A percentile compares a stretch with the other conserved stretches of the same genome.
phyloP scores from a whole-genome alignment of 2,888 invertebrate genomes.

The Aspidiotus rigidus region DNA sequence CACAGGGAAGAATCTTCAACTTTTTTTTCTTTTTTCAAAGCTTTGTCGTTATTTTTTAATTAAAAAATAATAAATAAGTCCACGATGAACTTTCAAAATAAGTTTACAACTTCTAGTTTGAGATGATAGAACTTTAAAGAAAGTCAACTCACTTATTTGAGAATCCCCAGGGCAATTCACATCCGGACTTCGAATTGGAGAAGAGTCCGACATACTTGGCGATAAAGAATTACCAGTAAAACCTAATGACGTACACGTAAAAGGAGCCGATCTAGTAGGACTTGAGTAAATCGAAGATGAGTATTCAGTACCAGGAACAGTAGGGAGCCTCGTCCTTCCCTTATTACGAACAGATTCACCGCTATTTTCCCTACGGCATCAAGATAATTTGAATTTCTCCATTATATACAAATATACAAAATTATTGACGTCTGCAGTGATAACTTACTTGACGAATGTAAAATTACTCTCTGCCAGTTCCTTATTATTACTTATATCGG shows the following conservation, averaged over 20 bases:
- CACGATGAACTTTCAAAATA: too few relatives aligned
- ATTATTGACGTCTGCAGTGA: background rate
- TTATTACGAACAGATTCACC: conserved; percentile 14
- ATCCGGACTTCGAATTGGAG: conserved; percentile 18
- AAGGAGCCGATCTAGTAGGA: conserved; percentile 55
- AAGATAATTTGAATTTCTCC: too few relatives aligned
- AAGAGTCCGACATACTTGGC: conserved; percentile 16
- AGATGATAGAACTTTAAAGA: too few relatives aligned
- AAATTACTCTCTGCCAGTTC: conserved; percentile 12
- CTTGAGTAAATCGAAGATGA: conserved; percentile 46
- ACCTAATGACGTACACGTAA: conserved; percentile 36
- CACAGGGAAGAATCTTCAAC: too few relatives aligned
- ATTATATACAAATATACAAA: background rate
- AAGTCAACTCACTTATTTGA: background rate
- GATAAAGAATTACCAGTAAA: conserved; percentile 17
- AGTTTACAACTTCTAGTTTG: too few relatives aligned
- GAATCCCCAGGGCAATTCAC: background rate
- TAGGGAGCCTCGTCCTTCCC: conserved; percentile 49
- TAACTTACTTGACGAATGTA: conserved; percentile 7
- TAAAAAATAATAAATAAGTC: too few relatives aligned
- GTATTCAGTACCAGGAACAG: conserved; percentile 52
- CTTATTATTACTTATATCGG: conserved; percentile 45
- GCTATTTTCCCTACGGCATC: conserved; percentile 11
- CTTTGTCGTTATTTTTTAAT: too few relatives aligned
- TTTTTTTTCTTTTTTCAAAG: too few relatives aligned